Evolutionary conservation across 2,888 invertebrate genomes (phyloP), one percentile per base, ranked within the genome.

Genomic region (Nasonia oneida): DNA sequence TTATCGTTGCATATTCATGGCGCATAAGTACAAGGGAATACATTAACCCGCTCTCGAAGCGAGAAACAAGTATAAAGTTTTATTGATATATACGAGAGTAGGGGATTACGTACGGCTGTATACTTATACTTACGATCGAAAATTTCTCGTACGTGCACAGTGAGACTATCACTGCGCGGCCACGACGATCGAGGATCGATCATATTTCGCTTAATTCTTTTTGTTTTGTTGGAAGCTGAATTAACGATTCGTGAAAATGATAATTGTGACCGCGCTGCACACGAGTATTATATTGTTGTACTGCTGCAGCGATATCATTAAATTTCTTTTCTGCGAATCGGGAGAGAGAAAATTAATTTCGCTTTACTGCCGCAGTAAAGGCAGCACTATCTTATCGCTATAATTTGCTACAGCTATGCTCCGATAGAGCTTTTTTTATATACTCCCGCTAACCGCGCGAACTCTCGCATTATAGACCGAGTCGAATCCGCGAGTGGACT

Each of bases 1-100:
- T 78, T 71, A 70, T 61, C 61, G 67, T 33, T 83, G 83, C 85
- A 83, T 86, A 87, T 86, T 86, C 87, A 86, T 85, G 83, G 64
- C 57, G n/a, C 37, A 37, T 23, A 50, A 79, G 67, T 80, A 80
- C n/a, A 57, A 33, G 64, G 71, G 77, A 80, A 85, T 87, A 83
- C 61, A 74, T 81, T 86, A 86, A 57, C 53, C 10, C 37, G 42
- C 39, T 18, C 37, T 18, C 37, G 42, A 73, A 23, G 42, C 23
- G 73, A 39, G 67, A 75, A 85, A 78, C 50, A 73, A 73, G 77
- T 70, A 64, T 42, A 81, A 82, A 85, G 74, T 85, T 82, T 79
- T 79, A 85, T 82, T 79, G 71, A 70, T 79, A 79, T 50, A 73
- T 39, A 74, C 18, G n/a, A 18, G n/a, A 37, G 15, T 29, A 1